Conservation (phyloP, 1,140 invertebrate species). For the Meteorus sp. region DNA sequence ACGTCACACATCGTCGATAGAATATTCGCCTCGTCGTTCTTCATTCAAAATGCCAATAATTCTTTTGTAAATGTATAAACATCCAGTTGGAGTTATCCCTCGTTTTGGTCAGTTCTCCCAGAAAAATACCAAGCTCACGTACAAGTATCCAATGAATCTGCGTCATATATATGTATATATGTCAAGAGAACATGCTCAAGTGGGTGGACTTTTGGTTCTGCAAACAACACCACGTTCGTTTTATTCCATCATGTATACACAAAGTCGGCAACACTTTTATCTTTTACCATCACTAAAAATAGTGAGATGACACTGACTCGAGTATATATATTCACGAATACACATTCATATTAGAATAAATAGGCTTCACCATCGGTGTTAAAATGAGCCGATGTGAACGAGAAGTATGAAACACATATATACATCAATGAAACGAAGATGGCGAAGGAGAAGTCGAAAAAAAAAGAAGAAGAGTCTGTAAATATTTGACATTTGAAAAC, state of each 20-base stretch:
- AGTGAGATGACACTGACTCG: not conserved
- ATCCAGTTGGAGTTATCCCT: not conserved
- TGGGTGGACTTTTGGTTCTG: not conserved
- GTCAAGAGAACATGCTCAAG: too few species aligned
- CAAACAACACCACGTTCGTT: constrained; percentile 1
- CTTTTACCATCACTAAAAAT: constrained; percentile 15
- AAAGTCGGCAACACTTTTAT: constrained; percentile 26
- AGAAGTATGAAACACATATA: not conserved
- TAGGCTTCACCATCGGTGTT: too few species aligned
- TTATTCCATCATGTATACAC: constrained; percentile 10
- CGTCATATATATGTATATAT: not conserved
- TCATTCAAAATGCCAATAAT: too few species aligned
- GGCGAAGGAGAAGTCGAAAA: not conserved
- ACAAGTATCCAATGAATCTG: constrained; percentile 18
- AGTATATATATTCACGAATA: too few species aligned
- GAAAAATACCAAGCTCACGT: constrained; percentile 1
- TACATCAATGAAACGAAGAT: not conserved
- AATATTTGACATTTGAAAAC: constrained; percentile 25
- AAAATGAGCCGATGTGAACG: too few species aligned
- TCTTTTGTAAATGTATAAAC: too few species aligned
- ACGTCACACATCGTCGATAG: constrained; percentile 18
- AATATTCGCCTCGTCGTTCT: too few species aligned
- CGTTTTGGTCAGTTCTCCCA: not conserved
- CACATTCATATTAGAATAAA: too few species aligned
- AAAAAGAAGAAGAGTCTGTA: constrained; percentile 8